These are phyloP conservation scores for Alloscopus bannaensis DNA, from an alignment of 2,888 invertebrate genomes.

Conservation along the genomic window DNA sequence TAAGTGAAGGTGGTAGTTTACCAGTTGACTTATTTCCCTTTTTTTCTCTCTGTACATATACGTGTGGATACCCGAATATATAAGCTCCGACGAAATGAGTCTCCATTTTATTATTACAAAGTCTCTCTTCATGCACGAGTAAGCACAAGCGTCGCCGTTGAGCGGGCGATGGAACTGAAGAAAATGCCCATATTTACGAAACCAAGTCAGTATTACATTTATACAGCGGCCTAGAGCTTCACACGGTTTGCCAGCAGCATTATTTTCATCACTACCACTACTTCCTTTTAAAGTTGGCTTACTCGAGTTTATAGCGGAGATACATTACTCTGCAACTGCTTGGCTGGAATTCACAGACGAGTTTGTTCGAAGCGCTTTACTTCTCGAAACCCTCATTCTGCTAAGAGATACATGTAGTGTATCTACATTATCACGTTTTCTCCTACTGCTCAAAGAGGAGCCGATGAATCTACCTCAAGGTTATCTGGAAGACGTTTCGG, in stretches of 20 bases:
- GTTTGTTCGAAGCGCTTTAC: neutral
- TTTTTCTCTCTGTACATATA: conserved; percentile 27
- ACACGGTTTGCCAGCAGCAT: neutral
- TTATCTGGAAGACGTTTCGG: conserved; percentile 57
- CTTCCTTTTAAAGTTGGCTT: conserved; percentile 18
- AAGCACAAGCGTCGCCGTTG: conserved; percentile 30
- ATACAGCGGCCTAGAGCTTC: neutral
- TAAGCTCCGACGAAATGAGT: too few relatives aligned
- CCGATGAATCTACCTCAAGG: conserved; percentile 47
- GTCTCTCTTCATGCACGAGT: conserved; percentile 60
- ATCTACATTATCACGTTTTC: neutral
- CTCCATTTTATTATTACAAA: conserved; percentile 13
- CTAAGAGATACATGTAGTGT: neutral
- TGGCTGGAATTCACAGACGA: neutral
- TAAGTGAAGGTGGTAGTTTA: conserved; percentile 42
- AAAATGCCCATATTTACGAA: neutral
- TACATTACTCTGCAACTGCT: neutral
- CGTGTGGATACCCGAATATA: neutral
- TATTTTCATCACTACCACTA: neutral
- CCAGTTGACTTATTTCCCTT: conserved; percentile 57
- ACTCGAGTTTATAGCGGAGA: neutral
- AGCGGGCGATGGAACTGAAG: neutral
- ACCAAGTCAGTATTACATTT: neutral
- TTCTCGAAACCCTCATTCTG: conserved; percentile 1
- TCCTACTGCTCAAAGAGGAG: neutral